phyloP scores from a whole-genome alignment of 2,113 vertebrate genomes.

The Otus sunia region DNA sequence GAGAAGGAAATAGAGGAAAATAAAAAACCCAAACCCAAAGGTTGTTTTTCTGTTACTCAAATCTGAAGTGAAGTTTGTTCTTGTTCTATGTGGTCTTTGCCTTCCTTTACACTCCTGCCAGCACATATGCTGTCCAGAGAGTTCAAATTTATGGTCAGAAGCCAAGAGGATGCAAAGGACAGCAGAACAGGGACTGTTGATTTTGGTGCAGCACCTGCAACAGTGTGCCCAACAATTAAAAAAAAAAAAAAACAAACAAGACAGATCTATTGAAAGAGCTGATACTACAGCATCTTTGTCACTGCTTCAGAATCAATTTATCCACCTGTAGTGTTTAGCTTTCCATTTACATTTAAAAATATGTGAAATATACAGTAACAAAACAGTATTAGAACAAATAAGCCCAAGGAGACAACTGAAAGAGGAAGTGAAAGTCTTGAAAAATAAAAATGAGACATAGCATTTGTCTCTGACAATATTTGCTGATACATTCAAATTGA shows the following conservation, averaged over 20 bases:
- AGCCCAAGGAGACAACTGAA: background rate
- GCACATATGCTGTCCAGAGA: no score
- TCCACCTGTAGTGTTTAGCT: background rate
- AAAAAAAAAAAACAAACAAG: background rate
- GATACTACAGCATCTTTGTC: background rate
- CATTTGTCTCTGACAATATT: background rate
- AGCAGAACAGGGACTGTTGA: background rate
- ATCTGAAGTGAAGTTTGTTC: background rate
- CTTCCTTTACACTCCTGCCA: background rate
- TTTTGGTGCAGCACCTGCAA: background rate
- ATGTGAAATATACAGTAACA: background rate
- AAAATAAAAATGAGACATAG: background rate
- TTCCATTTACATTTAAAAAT: background rate
- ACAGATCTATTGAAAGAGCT: background rate
- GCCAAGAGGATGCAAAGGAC: background rate
- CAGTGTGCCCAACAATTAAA: fast-evolving
- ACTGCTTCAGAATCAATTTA: background rate
- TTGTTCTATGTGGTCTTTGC: background rate
- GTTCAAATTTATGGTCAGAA: background rate
- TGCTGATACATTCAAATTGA: background rate
- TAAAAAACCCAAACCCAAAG: background rate
- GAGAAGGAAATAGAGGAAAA: background rate
- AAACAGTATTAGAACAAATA: background rate
- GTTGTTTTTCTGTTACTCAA: background rate
- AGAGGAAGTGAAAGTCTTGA: conserved; percentile 31